Evolutionary conservation across 2,113 vertebrate species (phyloP), one percentile per base, ranked within the genome.

Genomic region (Glareola pratincola): DNA sequence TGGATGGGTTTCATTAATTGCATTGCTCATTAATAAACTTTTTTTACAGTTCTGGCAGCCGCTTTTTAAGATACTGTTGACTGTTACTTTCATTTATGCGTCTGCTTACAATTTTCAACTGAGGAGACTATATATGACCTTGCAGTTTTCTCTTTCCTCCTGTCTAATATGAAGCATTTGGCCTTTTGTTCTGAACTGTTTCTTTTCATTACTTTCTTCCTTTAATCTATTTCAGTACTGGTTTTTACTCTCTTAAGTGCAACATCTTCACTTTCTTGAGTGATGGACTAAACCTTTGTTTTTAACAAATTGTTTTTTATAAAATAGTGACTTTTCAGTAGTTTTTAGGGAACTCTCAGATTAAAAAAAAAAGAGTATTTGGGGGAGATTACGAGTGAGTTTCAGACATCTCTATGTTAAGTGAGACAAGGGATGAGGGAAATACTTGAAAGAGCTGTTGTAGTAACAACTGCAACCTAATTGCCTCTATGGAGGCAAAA

Each of bases 251-350:
- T 79, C 19, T 36, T 69, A 77, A 84, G 50, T 48, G 50, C 50
- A 93, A 81, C 60, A 22, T 89, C 94, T 94, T 92, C 39, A n/a
- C 59, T 86, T 69, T 69, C 68, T 87, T 62, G 68, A 97, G 87
- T 3, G 17, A 91, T 74, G 51, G 73, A 74, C 29, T 78, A 73
- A 77, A 85, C 84, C 17, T 91, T 89, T 91, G 68, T 30, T 91
- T 94, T 89, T 86, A 85, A 80, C n/a, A 73, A 66, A 77, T 84
- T 62, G 64, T 4, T 18, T 86, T 96, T 78, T 81, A 20, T 43
- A 95, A 71, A 24, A 24, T 3, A 45, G 37, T 62, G 80, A 78
- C 54, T 84, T 91, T 50, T 69, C 3, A 2, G 59, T 36, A 74
- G 30, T 21, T 80, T 77, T 84, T 66, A 47, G 47, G 37, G 30